Evolutionary conservation across 2,797 vertebrate species (phyloP).

Genomic region (Psittacula echo): DNA sequence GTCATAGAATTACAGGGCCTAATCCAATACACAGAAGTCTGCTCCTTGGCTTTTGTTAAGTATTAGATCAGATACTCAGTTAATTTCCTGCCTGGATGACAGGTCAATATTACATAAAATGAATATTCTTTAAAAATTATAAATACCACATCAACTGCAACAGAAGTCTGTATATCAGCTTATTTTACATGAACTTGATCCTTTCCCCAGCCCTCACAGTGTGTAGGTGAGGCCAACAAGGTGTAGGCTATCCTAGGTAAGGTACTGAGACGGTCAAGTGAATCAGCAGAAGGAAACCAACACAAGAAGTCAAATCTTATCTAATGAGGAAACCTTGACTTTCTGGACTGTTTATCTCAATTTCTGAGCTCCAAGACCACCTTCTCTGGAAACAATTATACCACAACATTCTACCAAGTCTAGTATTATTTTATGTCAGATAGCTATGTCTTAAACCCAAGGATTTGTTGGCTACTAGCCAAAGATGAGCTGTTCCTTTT

Average conservation of each 20-base stretch:
- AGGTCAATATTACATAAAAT: not conserved
- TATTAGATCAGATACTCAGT: not conserved
- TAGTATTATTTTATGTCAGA: not conserved
- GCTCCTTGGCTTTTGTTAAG: not conserved
- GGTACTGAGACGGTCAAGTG: not conserved
- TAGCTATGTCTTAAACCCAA: not conserved
- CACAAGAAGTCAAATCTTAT: not conserved
- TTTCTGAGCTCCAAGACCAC: not conserved
- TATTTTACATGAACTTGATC: not conserved
- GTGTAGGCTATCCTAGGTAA: not conserved
- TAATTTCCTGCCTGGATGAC: not conserved
- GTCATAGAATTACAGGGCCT: not conserved
- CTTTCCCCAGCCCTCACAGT: not conserved
- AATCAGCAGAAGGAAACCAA: not conserved
- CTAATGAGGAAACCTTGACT: not conserved
- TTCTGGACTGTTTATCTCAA: not conserved
- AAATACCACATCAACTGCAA: not conserved
- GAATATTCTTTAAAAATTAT: not conserved
- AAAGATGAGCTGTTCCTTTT: not conserved
- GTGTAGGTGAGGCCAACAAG: not conserved
- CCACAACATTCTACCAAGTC: not conserved
- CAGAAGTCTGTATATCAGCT: not conserved
- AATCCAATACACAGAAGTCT: not conserved
- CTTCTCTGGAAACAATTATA: not conserved
- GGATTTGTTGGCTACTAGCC: not conserved